Conservation (phyloP, 2,113 vertebrate genomes). For the Calidris pygmaea region DNA sequence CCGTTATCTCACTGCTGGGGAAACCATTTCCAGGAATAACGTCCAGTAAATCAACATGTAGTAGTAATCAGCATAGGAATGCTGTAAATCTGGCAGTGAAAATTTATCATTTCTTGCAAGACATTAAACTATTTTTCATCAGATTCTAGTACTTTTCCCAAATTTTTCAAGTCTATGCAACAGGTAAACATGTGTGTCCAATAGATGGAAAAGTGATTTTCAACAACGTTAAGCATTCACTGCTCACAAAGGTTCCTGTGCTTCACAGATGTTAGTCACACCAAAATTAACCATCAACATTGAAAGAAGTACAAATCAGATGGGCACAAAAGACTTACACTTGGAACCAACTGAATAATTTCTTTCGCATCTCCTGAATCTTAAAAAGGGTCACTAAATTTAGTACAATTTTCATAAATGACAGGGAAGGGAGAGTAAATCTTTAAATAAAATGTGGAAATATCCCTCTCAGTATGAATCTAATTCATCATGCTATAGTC, state of each 20-base stretch:
- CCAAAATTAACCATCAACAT: background rate
- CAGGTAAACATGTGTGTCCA: background rate
- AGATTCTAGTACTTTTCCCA: background rate
- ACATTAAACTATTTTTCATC: background rate
- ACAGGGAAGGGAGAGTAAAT: background rate
- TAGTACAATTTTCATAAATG: background rate
- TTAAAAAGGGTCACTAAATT: slow-evolving; percentile 20
- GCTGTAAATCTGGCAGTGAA: background rate
- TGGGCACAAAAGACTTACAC: background rate
- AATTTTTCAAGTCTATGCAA: background rate
- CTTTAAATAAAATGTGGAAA: slow-evolving; percentile 3
- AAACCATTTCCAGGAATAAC: slow-evolving; percentile 9
- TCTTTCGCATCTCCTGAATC: background rate
- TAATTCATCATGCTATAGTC: slow-evolving; percentile 8
- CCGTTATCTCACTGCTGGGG: background rate
- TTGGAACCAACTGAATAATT: background rate
- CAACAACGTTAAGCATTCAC: background rate
- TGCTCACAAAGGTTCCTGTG: background rate
- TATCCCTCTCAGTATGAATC: background rate
- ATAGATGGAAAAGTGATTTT: background rate
- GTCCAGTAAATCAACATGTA: background rate
- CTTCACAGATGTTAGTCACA: background rate
- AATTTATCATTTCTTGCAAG: background rate
- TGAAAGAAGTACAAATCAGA: background rate
- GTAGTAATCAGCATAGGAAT: background rate